Evolutionary conservation across 2,797 vertebrate genomes (phyloP), one percentile per base, ranked within the genome.

Genomic region (Erpetoichthys calabaricus): DNA sequence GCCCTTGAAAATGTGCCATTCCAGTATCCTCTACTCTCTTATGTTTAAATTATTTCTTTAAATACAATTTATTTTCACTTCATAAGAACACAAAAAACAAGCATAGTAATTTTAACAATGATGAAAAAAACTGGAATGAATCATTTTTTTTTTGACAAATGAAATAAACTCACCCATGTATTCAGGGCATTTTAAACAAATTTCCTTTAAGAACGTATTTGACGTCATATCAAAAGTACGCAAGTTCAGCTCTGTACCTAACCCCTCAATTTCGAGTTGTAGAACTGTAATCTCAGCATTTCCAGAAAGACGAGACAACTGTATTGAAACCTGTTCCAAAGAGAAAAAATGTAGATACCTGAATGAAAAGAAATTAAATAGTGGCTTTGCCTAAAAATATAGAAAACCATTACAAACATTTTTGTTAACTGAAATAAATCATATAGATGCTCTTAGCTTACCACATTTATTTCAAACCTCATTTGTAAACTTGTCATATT

Each of bases 131-230:
- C 25, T 25, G 25, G 25, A 25, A 25, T 25, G 25, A 25, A 25
- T 25, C 25, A 25, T 25, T 25, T 25, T 25, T 25, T 25, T n/a
- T 25, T 25, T 25, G 25, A 25, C 25, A 25, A 25, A 25, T 25
- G 1, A 25, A 25, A 25, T 25, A 25, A 3, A 70, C 86, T 80
- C 76, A 97, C 95, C 93, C 63, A 84, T 82, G 63, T 95, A 95
- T 70, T 94, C 89, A 25, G 95, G 93, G 61, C 91, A 96, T 68
- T 88, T 86, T 59, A 98, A 83, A 66, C 89, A 91, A 73, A 98
- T 86, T 70, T 98, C 94, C 63, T 71, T 82, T 58, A 98, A 84
- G 74, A 90, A 97, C 41, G 89, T 93, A 76, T 70, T 75, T 41
- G 88, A 91, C 25, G 81, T 80, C 90, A 94, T 88, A 74, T 97